These are phyloP conservation scores for Falco novaeseelandiae DNA, from an alignment of 2,797 vertebrate genomes.

Conservation along the genomic window DNA sequence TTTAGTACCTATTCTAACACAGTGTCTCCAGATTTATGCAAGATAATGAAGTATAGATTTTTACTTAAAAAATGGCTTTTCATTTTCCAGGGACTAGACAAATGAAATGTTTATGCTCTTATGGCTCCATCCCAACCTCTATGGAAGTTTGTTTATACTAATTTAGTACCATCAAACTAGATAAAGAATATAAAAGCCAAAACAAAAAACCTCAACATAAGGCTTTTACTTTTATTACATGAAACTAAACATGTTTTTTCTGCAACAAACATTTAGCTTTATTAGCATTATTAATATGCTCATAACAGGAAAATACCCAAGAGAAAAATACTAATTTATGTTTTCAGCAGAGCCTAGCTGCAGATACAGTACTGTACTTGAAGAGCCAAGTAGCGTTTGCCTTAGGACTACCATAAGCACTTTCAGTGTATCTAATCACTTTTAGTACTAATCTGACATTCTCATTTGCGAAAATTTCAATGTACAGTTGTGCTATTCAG, in stretches of 20 bases:
- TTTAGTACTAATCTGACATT: neutral
- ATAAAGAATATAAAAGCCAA: slow-evolving; percentile 2
- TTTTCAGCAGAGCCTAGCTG: neutral
- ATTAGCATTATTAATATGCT: neutral
- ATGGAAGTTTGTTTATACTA: neutral
- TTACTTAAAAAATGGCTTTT: neutral
- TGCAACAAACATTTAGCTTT: neutral
- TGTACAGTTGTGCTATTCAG: neutral
- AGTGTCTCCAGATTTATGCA: neutral
- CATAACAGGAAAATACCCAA: neutral
- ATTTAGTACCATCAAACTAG: neutral
- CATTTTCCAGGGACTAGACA: neutral
- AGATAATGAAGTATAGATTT: slow-evolving; percentile 2
- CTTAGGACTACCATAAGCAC: neutral
- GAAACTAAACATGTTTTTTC: neutral
- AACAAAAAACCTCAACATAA: neutral
- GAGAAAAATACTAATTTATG: neutral
- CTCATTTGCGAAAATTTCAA: neutral
- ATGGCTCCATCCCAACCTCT: neutral
- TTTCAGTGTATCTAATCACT: neutral
- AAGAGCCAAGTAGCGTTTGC: neutral
- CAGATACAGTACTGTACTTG: neutral
- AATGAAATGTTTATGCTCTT: neutral
- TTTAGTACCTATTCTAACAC: neutral
- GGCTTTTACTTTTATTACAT: neutral